Evolutionary conservation across 2,113 vertebrate genomes (phyloP).

Genomic region (Maccullochella peelii): DNA sequence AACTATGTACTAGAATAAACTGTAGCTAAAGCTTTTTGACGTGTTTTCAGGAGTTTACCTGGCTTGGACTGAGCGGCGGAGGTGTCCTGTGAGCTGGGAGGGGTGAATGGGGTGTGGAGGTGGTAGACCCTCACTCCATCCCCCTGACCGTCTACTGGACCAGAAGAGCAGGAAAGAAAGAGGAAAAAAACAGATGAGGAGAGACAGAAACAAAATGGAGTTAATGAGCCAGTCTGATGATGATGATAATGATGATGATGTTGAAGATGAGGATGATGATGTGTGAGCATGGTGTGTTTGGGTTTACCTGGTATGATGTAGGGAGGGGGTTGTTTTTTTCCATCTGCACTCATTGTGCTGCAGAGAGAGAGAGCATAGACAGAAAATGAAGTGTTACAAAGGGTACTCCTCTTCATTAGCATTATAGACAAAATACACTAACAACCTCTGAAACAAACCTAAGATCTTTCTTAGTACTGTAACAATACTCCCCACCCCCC

Average conservation of each 20-base stretch:
- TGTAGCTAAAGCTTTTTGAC: neutral
- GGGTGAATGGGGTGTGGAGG: slow-evolving; percentile 79
- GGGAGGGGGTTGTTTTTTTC: slow-evolving; percentile 54
- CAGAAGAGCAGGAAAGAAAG: neutral
- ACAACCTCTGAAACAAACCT: neutral
- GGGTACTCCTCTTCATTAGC: neutral
- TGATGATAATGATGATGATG: neutral
- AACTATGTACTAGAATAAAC: neutral
- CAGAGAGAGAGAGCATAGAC: slow-evolving; percentile 13
- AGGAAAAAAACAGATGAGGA: neutral
- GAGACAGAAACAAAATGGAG: neutral
- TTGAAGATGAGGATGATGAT: neutral
- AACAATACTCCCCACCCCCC: neutral
- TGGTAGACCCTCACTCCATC: slow-evolving; percentile 77
- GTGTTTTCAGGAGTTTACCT: slow-evolving; percentile 57
- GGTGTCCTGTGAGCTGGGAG: neutral
- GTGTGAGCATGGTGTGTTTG: neutral
- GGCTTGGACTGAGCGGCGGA: rapidly evolving
- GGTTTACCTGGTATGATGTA: slow-evolving; percentile 73
- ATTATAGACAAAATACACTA: neutral
- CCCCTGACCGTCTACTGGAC: slow-evolving; percentile 13
- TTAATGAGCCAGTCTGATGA: neutral
- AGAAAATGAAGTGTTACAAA: neutral
- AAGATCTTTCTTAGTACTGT: neutral
- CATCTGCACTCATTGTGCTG: slow-evolving; percentile 69